Conservation (phyloP, 2,113 vertebrate species). For the Aspiorhynchus laticeps region DNA sequence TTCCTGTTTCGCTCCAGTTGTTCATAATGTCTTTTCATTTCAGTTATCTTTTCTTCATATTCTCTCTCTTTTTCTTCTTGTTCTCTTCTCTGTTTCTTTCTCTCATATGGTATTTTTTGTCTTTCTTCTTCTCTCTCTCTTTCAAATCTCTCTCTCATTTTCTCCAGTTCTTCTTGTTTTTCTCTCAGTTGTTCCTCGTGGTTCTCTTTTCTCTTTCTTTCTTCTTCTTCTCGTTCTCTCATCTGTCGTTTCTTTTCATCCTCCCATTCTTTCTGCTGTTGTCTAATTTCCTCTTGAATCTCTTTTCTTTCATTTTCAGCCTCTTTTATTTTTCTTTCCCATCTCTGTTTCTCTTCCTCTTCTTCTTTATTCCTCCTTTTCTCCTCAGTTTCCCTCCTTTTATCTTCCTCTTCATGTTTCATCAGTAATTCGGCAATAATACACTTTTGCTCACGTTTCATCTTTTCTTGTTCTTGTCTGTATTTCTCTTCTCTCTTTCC, state of each 20-base stretch:
- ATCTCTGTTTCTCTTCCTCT: not conserved
- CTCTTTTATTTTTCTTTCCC: not conserved
- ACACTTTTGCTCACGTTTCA: not conserved
- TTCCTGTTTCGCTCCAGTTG: not conserved
- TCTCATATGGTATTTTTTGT: not conserved
- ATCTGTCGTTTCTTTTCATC: too few species aligned
- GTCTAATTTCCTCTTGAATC: too few species aligned
- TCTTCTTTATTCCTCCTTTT: not conserved
- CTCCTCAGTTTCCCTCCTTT: not conserved
- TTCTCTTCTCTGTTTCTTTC: not conserved
- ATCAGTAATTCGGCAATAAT: not conserved
- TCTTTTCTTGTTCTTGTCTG: not conserved
- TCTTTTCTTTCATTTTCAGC: not conserved
- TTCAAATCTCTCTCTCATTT: too few species aligned
- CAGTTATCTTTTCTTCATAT: not conserved
- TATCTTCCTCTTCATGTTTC: not conserved
- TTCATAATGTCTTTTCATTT: not conserved
- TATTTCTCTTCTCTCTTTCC: conserved; percentile 13
- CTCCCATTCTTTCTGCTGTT: not conserved
- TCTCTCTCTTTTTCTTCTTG: not conserved
- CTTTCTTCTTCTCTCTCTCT: not conserved
- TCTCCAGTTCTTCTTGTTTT: not conserved
- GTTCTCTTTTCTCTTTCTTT: not conserved
- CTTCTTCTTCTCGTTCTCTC: not conserved
- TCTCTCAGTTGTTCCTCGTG: not conserved